A percentile compares a stretch with the other conserved stretches of the same genome.
Evolutionary conservation across 1,140 invertebrate species (phyloP).

Genomic region (Harlomillsia oculata): DNA sequence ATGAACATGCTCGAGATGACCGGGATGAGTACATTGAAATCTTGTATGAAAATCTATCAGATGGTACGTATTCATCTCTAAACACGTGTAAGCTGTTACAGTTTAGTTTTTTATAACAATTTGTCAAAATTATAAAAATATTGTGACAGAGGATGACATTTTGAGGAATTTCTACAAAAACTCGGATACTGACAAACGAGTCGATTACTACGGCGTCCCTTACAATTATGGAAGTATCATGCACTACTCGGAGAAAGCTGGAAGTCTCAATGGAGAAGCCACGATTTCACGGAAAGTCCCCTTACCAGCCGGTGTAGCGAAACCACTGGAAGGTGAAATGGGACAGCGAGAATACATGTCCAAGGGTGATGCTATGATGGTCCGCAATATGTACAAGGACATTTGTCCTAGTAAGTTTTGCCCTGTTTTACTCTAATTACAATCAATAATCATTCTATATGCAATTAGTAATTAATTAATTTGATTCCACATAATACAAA

Average conservation of each 20-base stretch:
- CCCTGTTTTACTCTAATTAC: too few relatives aligned
- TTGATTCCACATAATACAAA: not conserved
- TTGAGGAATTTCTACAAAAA: constrained; percentile 27
- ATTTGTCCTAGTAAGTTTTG: constrained; percentile 18
- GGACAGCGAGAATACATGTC: constrained; percentile 64
- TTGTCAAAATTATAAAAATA: not conserved
- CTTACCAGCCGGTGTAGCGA: constrained; percentile 1
- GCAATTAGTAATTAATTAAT: too few relatives aligned
- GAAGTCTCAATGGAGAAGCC: constrained; percentile 21
- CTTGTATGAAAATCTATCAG: not conserved
- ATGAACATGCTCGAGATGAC: constrained; percentile 35
- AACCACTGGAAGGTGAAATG: constrained; percentile 33
- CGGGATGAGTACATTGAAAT: constrained; percentile 2
- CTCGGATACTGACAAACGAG: constrained; percentile 8
- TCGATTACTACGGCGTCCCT: constrained; percentile 23
- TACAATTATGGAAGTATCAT: constrained; percentile 29
- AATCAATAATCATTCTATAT: too few relatives aligned
- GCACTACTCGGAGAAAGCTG: constrained; percentile 25
- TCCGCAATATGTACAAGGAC: constrained; percentile 62
- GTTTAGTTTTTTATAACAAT: not conserved
- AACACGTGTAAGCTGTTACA: not conserved
- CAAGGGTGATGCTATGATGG: constrained; percentile 58
- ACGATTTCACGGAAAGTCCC: constrained; percentile 23
- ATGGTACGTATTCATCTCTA: not conserved
- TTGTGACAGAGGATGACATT: constrained; percentile 10